Evolutionary conservation across 2,888 invertebrate genomes (phyloP), one percentile per base, ranked within the genome.

Genomic region (Eristalinus sepulchralis): DNA sequence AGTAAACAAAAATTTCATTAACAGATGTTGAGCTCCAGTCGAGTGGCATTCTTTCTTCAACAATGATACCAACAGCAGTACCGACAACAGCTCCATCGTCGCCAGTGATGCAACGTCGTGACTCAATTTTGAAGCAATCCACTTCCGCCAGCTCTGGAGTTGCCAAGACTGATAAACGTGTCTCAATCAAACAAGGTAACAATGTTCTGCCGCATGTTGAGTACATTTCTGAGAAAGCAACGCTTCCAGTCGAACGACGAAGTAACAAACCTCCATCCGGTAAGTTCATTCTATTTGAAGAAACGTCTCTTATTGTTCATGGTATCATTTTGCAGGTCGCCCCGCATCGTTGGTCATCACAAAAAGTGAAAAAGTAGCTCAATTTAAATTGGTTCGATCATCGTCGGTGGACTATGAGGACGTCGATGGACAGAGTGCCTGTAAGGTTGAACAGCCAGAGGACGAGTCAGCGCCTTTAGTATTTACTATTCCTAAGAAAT

Each of bases 331-430:
- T 75, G 1, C 59, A 92, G 92, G 92, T 78, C 89, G 92, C 20
- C 92, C 92, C n/a, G 92, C 92, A 2, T 92, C 92, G 2, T 88
- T 93, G 88, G 91, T 92, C 47, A 90, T 93, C 68, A 91, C 92
- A 10, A 91, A 91, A 89, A 90, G 90, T 83, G 92, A 92, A 75
- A 91, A 88, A 83, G 82, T 84, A 27, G 88, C 91, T 24, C 92
- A 92, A 83, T 92, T 92, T 78, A 93, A 92, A 85, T 88, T 93
- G 81, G 90, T 91, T 47, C 91, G 93, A 66, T 92, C 93, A 24
- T 90, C 91, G 2, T 93, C 93, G 1, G 91, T 92, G 20, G 93
- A 93, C 88, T 93, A 92, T 75, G 93, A 93, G 60, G 92, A 92
- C 70, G 89, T 91, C 31, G 92, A 92, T 88, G 90, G 90, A 92